Evolutionary conservation across 2,113 vertebrate genomes (phyloP).

Genomic region (Triplophysa tibetana): DNA sequence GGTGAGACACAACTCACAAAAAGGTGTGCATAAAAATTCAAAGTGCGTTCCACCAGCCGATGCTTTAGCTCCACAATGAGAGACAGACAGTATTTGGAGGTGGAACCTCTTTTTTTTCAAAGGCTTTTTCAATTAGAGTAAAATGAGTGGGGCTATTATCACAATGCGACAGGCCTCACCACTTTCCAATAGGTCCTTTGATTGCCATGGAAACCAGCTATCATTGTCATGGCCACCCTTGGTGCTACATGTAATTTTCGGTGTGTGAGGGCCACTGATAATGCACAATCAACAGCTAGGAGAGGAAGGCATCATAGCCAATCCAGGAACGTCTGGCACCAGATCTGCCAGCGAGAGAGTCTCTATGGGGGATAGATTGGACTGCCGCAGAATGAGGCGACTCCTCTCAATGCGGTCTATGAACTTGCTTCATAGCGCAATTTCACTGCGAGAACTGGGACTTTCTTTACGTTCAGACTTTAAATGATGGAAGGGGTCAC

Average conservation of each 20-base stretch:
- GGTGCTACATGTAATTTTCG: slow-evolving; percentile 78
- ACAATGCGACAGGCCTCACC: slow-evolving; percentile 75
- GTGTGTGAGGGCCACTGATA: slow-evolving; percentile 83
- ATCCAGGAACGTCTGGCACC: slow-evolving; percentile 50
- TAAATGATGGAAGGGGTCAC: slow-evolving; percentile 14
- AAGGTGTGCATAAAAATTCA: background rate
- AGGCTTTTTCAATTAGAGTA: slow-evolving; percentile 83
- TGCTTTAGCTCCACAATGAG: slow-evolving; percentile 37
- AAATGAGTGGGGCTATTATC: slow-evolving; percentile 83
- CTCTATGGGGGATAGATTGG: slow-evolving; percentile 43
- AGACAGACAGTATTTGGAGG: slow-evolving; percentile 67
- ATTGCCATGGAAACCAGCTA: slow-evolving; percentile 82
- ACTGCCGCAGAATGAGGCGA: slow-evolving; percentile 36
- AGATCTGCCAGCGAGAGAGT: slow-evolving; percentile 30
- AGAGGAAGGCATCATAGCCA: slow-evolving; percentile 72
- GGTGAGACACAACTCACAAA: background rate
- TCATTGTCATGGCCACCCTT: slow-evolving; percentile 82
- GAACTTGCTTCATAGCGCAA: slow-evolving; percentile 44
- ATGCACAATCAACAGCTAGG: slow-evolving; percentile 81
- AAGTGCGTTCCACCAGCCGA: slow-evolving; percentile 20
- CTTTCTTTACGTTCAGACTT: slow-evolving; percentile 32
- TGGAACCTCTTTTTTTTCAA: slow-evolving; percentile 69
- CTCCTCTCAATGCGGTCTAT: slow-evolving; percentile 15
- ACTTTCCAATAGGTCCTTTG: slow-evolving; percentile 76
- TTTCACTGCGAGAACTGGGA: slow-evolving; percentile 34